Evolutionary conservation across 2,888 invertebrate species (phyloP).

Genomic region (Mesochorus sp.): DNA sequence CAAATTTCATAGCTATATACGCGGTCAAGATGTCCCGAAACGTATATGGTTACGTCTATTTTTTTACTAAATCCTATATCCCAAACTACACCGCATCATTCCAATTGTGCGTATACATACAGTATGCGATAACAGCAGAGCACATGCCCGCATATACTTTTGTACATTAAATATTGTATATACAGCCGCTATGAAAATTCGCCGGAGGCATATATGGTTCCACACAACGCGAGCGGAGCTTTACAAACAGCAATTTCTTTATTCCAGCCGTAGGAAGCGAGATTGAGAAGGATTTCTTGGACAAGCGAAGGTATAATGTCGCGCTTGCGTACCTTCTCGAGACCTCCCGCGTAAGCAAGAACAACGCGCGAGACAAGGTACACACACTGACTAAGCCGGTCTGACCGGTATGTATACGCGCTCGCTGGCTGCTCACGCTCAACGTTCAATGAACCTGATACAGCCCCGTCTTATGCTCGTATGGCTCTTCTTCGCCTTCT

Average conservation of each 20-base stretch:
- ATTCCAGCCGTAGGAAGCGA: constrained; percentile 59
- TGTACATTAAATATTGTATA: no score
- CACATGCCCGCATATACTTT: no score
- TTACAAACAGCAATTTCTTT: constrained; percentile 68
- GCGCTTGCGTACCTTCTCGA: constrained; percentile 53
- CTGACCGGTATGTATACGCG: constrained; percentile 76
- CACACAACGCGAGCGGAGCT: constrained; percentile 31
- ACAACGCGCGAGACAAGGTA: constrained; percentile 4
- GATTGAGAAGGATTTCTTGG: constrained; percentile 45
- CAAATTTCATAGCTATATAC: no score
- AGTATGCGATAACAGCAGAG: no score
- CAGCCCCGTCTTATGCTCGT: constrained; percentile 36
- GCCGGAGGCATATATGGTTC: constrained; percentile 48
- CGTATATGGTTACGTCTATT: no score
- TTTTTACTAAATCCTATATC: no score
- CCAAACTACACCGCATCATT: no score
- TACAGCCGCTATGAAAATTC: constrained; percentile 49
- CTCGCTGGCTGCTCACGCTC: constrained; percentile 44
- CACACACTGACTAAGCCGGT: constrained; percentile 71
- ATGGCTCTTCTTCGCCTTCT: constrained; percentile 24
- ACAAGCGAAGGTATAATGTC: constrained; percentile 46
- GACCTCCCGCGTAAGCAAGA: constrained; percentile 73
- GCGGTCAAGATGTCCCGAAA: no score
- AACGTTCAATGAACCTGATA: constrained; percentile 63
- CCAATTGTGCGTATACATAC: no score